Conservation (phyloP, 2,113 vertebrate species). For the Sebastes fasciatus region DNA sequence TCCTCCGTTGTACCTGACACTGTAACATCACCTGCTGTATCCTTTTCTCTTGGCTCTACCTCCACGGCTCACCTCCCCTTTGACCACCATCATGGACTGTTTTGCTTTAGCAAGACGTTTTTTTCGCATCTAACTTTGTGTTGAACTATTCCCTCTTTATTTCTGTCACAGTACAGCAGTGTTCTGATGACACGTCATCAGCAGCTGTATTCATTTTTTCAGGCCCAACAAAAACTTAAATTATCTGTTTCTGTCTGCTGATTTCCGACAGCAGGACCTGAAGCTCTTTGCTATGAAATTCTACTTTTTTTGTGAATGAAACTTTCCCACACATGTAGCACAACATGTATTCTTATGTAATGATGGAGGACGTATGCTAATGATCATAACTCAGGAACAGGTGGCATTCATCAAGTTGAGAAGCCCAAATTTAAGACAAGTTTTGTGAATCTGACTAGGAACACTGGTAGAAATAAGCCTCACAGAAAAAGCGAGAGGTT, state of each 20-base stretch:
- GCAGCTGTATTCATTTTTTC: neutral
- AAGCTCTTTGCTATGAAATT: neutral
- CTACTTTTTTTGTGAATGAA: neutral
- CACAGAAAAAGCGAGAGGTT: neutral
- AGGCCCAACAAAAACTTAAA: neutral
- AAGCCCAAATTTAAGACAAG: neutral
- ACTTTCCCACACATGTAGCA: neutral
- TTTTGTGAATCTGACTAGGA: neutral
- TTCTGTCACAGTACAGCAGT: neutral
- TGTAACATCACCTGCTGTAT: neutral
- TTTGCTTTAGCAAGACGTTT: neutral
- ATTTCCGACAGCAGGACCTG: neutral
- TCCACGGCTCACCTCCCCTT: neutral
- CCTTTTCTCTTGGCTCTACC: neutral
- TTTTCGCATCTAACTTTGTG: neutral
- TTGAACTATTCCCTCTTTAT: neutral
- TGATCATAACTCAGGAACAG: neutral
- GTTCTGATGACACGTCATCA: neutral
- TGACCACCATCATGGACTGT: neutral
- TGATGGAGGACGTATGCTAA: neutral
- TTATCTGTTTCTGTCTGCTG: too few species aligned
- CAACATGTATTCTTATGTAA: neutral
- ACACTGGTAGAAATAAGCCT: neutral
- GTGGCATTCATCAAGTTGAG: neutral
- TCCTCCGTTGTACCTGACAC: neutral